Evolutionary conservation across 2,888 invertebrate genomes (phyloP), one percentile per base, ranked within the genome.

Genomic region (Balanococcus diminutus): DNA sequence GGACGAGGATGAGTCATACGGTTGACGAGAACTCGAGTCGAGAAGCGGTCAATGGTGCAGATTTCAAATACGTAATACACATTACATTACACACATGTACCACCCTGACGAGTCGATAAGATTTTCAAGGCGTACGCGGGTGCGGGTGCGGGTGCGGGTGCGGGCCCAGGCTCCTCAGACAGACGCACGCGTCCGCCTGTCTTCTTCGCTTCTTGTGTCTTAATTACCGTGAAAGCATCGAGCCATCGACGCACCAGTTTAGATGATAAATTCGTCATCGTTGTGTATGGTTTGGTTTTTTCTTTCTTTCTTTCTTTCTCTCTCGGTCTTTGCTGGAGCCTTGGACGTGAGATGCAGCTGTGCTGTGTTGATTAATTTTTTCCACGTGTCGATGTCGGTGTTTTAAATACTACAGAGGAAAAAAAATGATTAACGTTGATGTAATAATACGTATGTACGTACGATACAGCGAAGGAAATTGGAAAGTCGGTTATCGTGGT

Each of bases 171-270:
- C n/a, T n/a, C n/a, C n/a, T n/a, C n/a, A n/a, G n/a, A n/a, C n/a
- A n/a, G n/a, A n/a, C n/a, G 51, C 51, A 67, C 67, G 67, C 72
- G 28, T 72, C 16, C 31, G 28, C 72, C 14, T 56, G 56, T 56
- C 56, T 56, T 36, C 36, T 36, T 36, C 36, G n/a, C n/a, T n/a
- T n/a, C n/a, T n/a, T n/a, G 4, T 36, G 36, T 36, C 36, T 67
- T 79, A 79, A 79, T 79, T 79, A 79, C 75, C 75, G 75, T 79
- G 75, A 79, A 79, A 79, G 75, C 75, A 28, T 32, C 75, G 75
- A 79, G 36, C 36, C 75, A 28, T 32, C 75, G 75, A 31, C 32
- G 36, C 22, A 56, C 22, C n/a, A n/a, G n/a, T 56, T 22, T 28
- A 67, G 67, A 28, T 79, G 72, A 72, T 72, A 72, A 79, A 79